Evolutionary conservation across 2,888 invertebrate genomes (phyloP).

Genomic region (Rhamnusium bicolor): DNA sequence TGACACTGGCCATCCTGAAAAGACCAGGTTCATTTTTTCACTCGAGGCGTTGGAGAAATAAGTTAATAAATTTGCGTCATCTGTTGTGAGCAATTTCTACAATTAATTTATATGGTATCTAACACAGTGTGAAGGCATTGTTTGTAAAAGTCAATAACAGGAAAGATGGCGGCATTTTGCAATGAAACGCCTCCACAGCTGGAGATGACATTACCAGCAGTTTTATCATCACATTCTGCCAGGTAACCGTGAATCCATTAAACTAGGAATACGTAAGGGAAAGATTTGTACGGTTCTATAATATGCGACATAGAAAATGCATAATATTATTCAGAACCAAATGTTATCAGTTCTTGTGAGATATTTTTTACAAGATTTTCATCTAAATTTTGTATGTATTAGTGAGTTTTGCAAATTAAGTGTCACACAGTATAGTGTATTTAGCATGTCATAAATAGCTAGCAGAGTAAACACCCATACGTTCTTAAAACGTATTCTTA

Average conservation of each 20-base stretch:
- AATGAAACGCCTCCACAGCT: slow-evolving; percentile 35
- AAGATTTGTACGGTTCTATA: no score
- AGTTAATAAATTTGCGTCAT: slow-evolving; percentile 20
- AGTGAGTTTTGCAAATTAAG: no score
- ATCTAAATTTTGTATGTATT: no score
- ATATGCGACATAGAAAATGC: background rate
- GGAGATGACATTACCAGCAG: slow-evolving; percentile 33
- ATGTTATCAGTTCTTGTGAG: no score
- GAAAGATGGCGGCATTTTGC: slow-evolving; percentile 38
- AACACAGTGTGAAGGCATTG: slow-evolving; percentile 40
- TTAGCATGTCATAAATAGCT: no score
- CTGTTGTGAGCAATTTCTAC: slow-evolving; percentile 26
- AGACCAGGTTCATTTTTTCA: slow-evolving; percentile 21
- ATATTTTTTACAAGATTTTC: no score
- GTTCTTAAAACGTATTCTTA: no score
- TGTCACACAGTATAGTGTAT: no score
- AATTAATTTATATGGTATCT: slow-evolving; percentile 27
- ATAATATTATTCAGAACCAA: no score
- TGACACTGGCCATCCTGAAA: background rate
- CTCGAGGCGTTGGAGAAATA: background rate
- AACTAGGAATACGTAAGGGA: background rate
- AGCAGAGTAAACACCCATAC: no score
- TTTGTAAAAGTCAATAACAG: slow-evolving; percentile 44
- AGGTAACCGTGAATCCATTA: background rate
- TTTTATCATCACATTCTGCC: slow-evolving; percentile 30